Evolutionary conservation across 2,113 vertebrate species (phyloP).

Genomic region (Elachura formosa): DNA sequence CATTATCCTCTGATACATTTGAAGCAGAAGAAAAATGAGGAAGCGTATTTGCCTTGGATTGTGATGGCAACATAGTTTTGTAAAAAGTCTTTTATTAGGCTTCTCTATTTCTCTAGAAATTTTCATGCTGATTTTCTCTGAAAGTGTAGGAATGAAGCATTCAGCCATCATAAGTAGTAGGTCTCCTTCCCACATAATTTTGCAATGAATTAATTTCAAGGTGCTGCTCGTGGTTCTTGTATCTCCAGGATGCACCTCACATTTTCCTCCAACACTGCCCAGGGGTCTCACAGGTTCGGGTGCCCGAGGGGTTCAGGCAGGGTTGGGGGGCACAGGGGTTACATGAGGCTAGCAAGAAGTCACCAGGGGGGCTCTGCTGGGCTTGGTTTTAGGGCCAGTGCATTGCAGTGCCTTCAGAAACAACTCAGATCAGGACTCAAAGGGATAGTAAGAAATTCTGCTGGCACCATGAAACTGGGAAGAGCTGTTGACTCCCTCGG

Average conservation of each 20-base stretch:
- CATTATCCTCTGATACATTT: neutral
- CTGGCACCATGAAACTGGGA: neutral
- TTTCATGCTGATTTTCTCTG: neutral
- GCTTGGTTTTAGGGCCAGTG: neutral
- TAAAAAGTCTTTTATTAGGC: neutral
- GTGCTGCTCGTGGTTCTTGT: neutral
- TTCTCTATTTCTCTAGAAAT: neutral
- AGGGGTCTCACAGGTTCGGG: neutral
- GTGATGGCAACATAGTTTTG: neutral
- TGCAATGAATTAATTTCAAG: neutral
- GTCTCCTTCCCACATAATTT: neutral
- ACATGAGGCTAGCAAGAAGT: neutral
- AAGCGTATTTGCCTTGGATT: neutral
- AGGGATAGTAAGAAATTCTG: neutral
- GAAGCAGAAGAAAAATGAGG: neutral
- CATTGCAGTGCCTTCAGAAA: neutral
- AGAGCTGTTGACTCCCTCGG: neutral
- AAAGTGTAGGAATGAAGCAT: neutral
- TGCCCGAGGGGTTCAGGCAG: neutral
- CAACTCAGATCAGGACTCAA: rapidly evolving
- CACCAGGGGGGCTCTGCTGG: neutral
- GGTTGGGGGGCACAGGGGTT: neutral
- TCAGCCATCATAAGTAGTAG: neutral
- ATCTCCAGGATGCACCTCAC: neutral
- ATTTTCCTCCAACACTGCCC: neutral